Percentiles rank a stretch among this genome's conserved stretches.
Evolutionary conservation across 2,113 vertebrate species (phyloP).

Genomic region (Glaucidium brasilianum): DNA sequence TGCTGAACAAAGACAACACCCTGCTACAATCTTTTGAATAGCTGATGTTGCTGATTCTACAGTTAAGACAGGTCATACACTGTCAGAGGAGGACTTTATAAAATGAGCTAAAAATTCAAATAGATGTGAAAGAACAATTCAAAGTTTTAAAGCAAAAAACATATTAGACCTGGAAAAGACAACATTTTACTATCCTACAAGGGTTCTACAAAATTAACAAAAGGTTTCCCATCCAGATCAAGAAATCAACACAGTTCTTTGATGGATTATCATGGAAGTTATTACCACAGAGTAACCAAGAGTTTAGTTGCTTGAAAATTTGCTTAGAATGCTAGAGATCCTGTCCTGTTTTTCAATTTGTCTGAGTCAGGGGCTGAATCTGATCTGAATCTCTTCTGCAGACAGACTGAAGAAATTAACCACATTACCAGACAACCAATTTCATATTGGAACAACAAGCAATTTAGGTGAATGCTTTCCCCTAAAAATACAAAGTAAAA

Average conservation of each 20-base stretch:
- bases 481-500: background rate
- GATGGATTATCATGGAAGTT: background rate
- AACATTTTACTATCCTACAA: background rate
- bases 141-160: background rate
- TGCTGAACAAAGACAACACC: background rate
- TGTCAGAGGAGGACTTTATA: background rate
- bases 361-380: background rate
- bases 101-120: background rate
- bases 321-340: background rate
- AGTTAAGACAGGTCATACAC: background rate
- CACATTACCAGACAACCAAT: background rate
- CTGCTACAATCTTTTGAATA: background rate
- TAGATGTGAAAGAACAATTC: background rate
- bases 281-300: background rate
- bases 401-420: background rate
- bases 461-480: background rate
- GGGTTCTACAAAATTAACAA: background rate
- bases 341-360: background rate
- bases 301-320: background rate
- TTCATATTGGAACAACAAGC: background rate
- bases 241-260: background rate
- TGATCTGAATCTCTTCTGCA: background rate
- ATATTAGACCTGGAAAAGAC: background rate
- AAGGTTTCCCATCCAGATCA: background rate
- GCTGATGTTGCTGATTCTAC: background rate